phyloP scores from a whole-genome alignment of 2,113 vertebrate species.

The Crypturellus undulatus region DNA sequence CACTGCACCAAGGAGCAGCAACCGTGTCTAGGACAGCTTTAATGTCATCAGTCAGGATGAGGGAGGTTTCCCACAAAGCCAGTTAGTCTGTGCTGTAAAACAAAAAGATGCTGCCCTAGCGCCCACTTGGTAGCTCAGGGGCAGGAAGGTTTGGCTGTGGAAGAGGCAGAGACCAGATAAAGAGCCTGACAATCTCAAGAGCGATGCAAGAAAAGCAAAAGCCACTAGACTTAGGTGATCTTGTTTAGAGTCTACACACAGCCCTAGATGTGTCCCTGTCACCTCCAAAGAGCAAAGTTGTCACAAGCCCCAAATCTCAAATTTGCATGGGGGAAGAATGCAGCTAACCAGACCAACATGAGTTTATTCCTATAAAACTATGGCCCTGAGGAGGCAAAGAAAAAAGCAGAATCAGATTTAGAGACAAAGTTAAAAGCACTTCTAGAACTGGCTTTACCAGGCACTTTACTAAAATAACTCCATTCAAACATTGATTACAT shows the following conservation, averaged over 20 bases:
- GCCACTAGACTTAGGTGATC: background rate
- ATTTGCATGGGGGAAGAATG: background rate
- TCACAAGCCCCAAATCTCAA: background rate
- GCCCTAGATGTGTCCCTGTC: background rate
- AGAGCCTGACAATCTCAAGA: background rate
- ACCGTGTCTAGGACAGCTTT: background rate
- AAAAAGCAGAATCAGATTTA: background rate
- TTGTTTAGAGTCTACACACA: background rate
- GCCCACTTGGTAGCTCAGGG: background rate
- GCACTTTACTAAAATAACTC: background rate
- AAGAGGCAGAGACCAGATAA: background rate
- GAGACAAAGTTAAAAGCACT: background rate
- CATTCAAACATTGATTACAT: background rate
- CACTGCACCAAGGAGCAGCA: background rate
- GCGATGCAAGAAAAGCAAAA: background rate
- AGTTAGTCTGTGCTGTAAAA: background rate
- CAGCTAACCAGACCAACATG: background rate
- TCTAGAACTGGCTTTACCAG: background rate
- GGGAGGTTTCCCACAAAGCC: background rate
- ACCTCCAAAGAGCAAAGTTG: background rate
- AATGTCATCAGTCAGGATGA: background rate
- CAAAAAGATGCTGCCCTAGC: background rate
- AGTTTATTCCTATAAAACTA: background rate
- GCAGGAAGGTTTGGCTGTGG: background rate
- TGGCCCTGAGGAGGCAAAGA: background rate